Conservation (phyloP, 2,888 invertebrate species). For the Eupeodes latifasciatus region DNA sequence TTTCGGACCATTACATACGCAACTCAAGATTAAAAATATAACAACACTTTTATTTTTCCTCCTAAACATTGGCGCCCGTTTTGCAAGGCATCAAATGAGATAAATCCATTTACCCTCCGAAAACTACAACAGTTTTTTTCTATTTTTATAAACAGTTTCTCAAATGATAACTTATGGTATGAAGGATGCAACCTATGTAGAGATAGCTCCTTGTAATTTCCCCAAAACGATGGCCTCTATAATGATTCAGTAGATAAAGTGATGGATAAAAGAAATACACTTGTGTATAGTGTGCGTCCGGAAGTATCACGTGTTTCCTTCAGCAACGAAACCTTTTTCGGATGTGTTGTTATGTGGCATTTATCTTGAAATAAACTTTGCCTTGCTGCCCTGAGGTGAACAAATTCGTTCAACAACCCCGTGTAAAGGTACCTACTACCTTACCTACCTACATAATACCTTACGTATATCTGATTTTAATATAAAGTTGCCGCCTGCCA, state of each 20-base stretch:
- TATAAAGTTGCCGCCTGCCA: constrained; percentile 50
- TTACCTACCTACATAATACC: not conserved
- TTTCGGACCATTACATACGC: too few species aligned
- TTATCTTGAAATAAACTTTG: constrained; percentile 60
- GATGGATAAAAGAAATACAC: constrained; percentile 32
- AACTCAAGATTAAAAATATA: not conserved
- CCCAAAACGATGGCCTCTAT: constrained; percentile 52
- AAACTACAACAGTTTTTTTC: constrained; percentile 27
- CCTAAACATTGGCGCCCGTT: not conserved
- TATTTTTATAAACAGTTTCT: constrained; percentile 9
- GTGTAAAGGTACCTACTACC: constrained; percentile 16
- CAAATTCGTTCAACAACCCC: constrained; percentile 56
- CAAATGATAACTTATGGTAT: constrained; percentile 24
- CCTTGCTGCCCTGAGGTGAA: constrained; percentile 65
- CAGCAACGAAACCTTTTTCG: constrained; percentile 45
- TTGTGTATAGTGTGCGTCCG: constrained; percentile 50
- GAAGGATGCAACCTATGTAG: constrained; percentile 45
- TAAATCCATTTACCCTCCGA: not conserved
- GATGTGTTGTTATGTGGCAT: constrained; percentile 55
- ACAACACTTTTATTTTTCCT: not conserved
- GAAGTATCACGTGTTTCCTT: constrained; percentile 69
- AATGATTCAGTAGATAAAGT: constrained; percentile 52
- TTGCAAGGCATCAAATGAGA: too few species aligned
- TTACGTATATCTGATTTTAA: constrained; percentile 18
- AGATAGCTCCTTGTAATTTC: constrained; percentile 64